Evolutionary conservation across 1,140 invertebrate genomes (phyloP), one percentile per base, ranked within the genome.

Genomic region (Drosophila dunni): DNA sequence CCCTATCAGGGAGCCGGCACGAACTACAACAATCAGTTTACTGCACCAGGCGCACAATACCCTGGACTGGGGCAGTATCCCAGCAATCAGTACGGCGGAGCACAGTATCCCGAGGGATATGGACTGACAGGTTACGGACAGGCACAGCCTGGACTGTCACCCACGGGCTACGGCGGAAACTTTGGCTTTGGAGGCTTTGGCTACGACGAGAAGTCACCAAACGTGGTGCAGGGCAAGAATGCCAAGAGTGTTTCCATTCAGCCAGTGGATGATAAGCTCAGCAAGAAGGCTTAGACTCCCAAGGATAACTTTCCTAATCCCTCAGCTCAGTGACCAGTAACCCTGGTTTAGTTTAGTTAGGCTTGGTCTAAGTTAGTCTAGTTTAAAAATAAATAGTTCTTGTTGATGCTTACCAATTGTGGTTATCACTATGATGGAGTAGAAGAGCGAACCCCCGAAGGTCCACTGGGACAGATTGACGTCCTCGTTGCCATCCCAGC

Each of bases 381-480:
- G 17, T 42, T 57, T 78, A 79, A 70, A 76, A 56, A 91, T 61
- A 72, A 70, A 46, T 8, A 62, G 34, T 20, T 20, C 38, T 54
- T 70, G 10, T 50, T 67, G 38, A 56, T 0, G 93, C 94, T 95
- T 91, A 98, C 98, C 98, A 60, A 98, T 99, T 17, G 98, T 99
- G 0, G 98, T 99, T 85, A 99, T 99, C 51, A 99, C 98, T 81
- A 99, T 99, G 79, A 99, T 97, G 67, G 97, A 98, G 93, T 99
- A 99, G 92, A 99, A 98, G 3, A 99, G 94, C 1, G 97, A 96
- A 2, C 98, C 98, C 10, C 96, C 95, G 85, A 98, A 97, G 1
- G 97, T 97, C 97, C 97, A 98, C 89, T 98, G 97, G 56, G 96
- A 95, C 73, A 94, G 94, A 8, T 94, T 93, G 7, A 93, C 93